Evolutionary conservation across 2,113 vertebrate species (phyloP).

Genomic region (Dipodomys spectabilis): DNA sequence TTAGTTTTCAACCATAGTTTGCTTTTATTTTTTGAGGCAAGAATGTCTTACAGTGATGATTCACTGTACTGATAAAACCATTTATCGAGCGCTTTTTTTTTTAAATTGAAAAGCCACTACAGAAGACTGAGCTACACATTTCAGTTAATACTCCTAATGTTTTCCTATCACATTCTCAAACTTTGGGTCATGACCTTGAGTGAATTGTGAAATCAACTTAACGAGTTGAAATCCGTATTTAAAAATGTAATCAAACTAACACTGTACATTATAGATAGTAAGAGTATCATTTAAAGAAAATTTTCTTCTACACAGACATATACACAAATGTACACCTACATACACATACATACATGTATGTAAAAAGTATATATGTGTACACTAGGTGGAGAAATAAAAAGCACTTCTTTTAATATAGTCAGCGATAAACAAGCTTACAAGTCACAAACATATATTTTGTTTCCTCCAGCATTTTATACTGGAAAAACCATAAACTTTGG

Average conservation of each 20-base stretch:
- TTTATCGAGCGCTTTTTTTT: conserved; percentile 21
- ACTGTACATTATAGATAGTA: not conserved
- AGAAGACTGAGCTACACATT: conserved; percentile 7
- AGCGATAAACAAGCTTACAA: not conserved
- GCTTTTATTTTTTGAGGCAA: conserved; percentile 40
- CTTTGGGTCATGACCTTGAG: not conserved
- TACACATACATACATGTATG: not conserved
- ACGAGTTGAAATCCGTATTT: not conserved
- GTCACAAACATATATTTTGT: not conserved
- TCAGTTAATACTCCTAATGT: conserved; percentile 5
- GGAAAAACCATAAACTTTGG: conserved; percentile 16
- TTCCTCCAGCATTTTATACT: not conserved
- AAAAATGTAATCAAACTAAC: not conserved
- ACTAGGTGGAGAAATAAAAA: not conserved
- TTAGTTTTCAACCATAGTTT: conserved; percentile 31
- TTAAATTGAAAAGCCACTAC: not conserved
- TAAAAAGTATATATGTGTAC: not conserved
- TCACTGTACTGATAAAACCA: conserved; percentile 12
- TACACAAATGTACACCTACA: not conserved
- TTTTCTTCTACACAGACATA: not conserved
- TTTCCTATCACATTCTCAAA: conserved; percentile 39
- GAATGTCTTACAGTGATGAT: conserved; percentile 38
- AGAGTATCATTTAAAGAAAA: conserved; percentile 2
- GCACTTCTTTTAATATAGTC: not conserved
- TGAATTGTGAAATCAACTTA: conserved; percentile 33